Base-by-base conservation (phyloP, 2,113 vertebrate genomes). In the Microcebus ravelobensis region DNA sequence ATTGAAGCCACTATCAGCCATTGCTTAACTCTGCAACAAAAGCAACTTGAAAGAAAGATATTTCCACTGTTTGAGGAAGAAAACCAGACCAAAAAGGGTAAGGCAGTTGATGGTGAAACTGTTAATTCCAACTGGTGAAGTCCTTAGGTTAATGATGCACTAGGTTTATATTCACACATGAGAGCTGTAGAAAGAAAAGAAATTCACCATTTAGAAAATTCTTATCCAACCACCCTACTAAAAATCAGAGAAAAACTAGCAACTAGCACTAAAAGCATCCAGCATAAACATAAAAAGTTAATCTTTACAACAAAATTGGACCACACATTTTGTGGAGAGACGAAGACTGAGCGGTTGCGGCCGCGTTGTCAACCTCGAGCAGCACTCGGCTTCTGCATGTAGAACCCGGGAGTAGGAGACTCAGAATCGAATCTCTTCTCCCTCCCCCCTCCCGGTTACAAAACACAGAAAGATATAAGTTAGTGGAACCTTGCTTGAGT, bases 41-140 rank as follows among this genome's bases (percentile, higher is more conserved):
- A 94, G 90, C 84, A 96, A 61, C 74, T 95, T 92, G 70, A 95
- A 91, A 95, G 61, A 83, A 97, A 55, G 94, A 90, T 0, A 2
- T 91, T 93, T 93, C 95, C 65, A 77, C 94, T 96, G 91, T 82
- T 97, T 96, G 88, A 98, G 92, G 95, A 96, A 98, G 65, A 85
- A 42, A 95, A 95, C 2, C 63, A 85, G 70, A 81, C 65, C 34
- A 63, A 93, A 88, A 85, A 59, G 50, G 15, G 59, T 65, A 94
- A 93, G 79, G 73, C 6, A 70, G 27, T 2, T 74, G 91, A 76
- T 80, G 91, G 50, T 61, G 79, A 97, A 91, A 96, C 42, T 67
- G 68, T 93, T 50, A 77, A 8, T 95, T 98, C 50, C 74, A 93
- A 57, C 18, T 94, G 59, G 85, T 84, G 67, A 87, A 93, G 90